Conservation (phyloP, 2,113 vertebrate species). For the Anarhynchus alexandrinus region DNA sequence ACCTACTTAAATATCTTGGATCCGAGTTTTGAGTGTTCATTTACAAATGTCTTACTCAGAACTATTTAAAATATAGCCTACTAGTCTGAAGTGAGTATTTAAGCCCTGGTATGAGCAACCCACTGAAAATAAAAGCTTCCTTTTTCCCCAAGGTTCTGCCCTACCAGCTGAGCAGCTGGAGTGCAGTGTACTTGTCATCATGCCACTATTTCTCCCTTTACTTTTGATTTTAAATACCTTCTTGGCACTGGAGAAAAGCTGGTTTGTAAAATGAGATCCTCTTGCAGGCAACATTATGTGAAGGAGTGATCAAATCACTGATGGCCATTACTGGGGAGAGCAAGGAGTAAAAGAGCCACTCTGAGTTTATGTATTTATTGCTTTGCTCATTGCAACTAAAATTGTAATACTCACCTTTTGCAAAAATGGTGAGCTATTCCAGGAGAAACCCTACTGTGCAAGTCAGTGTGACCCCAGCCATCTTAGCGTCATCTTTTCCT, state of each 20-base stretch:
- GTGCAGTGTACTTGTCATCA: neutral
- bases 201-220: neutral
- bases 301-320: neutral
- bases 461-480: neutral
- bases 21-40: neutral
- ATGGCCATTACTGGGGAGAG: neutral
- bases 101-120: neutral
- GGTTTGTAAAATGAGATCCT: neutral
- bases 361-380: neutral
- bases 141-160: neutral
- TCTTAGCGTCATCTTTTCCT: neutral
- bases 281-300: neutral
- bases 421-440: neutral
- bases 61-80: neutral
- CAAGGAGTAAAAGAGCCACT: neutral
- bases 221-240: neutral
- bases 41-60: neutral
- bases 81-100: neutral
- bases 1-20: neutral
- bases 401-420: neutral
- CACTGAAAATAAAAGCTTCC: neutral
- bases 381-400: neutral
- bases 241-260: neutral
- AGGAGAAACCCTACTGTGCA: neutral
- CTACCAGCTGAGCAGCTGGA: neutral